These are phyloP conservation scores for Nebria ingens DNA, from an alignment of 1,140 invertebrate genomes.

Conservation along the genomic window DNA sequence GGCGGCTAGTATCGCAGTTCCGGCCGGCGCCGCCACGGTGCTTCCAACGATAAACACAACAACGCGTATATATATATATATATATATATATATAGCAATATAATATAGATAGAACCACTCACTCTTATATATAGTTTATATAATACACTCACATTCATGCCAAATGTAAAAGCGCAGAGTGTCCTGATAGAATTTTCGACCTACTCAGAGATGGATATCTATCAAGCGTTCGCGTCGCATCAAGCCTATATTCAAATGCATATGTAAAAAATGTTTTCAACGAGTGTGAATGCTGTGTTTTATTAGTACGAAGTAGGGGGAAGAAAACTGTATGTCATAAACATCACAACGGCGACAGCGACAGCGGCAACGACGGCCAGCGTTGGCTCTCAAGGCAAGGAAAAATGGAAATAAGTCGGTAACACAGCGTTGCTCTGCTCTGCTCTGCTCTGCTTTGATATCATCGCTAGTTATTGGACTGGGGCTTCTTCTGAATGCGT, in stretches of 20 bases:
- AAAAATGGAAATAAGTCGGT: conserved; percentile 4
- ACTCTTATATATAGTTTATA: not conserved
- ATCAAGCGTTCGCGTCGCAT: not conserved
- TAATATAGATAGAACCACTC: not conserved
- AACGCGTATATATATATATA: not conserved
- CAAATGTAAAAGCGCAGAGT: not conserved
- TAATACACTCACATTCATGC: not conserved
- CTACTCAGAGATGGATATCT: not conserved
- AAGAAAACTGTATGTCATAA: not conserved
- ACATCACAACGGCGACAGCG: not conserved
- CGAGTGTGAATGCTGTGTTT: conserved; percentile 5
- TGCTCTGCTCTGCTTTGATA: not conserved
- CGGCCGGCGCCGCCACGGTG: not conserved
- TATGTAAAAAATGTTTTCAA: conserved; percentile 7
- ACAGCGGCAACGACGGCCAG: not conserved
- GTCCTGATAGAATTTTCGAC: conserved; percentile 4
- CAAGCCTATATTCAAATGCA: conserved; percentile 2
- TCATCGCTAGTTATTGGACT: conserved; percentile 11
- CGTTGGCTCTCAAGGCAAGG: not conserved
- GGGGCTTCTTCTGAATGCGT: conserved; percentile 16
- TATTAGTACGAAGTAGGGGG: not conserved
- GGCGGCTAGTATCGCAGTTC: not conserved
- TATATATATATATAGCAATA: too few relatives aligned
- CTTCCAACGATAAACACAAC: not conserved
- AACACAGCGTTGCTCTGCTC: too few relatives aligned